Conservation (phyloP, 2,113 vertebrate genomes). For the Tympanuchus pallidicinctus region DNA sequence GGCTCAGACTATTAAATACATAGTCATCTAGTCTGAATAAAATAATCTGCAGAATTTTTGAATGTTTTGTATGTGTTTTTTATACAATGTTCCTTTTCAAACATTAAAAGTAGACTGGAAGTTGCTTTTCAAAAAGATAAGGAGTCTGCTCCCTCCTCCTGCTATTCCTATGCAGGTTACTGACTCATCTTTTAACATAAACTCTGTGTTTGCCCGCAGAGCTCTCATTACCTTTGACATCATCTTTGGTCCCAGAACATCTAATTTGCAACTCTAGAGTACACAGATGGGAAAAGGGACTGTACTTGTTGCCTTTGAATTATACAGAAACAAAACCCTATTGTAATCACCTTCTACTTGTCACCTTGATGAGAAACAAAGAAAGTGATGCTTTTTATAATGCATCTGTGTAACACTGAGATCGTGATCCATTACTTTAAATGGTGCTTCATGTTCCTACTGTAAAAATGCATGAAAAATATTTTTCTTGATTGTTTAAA, state of each 20-base stretch:
- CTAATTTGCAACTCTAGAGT: slow-evolving; percentile 68
- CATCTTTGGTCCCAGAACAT: slow-evolving; percentile 70
- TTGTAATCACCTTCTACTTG: slow-evolving; percentile 47
- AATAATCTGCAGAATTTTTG: not conserved
- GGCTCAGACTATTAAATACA: not conserved
- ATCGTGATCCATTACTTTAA: slow-evolving; percentile 30
- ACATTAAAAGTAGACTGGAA: not conserved
- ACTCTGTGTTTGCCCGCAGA: slow-evolving; percentile 40
- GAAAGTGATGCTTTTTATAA: slow-evolving; percentile 21
- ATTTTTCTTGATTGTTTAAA: slow-evolving; percentile 10
- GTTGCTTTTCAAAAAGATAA: slow-evolving; percentile 17
- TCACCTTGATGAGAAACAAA: slow-evolving; percentile 14
- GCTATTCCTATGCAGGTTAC: slow-evolving; percentile 66
- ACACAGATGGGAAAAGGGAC: slow-evolving; percentile 34
- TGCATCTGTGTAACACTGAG: slow-evolving; percentile 8
- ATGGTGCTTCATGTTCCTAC: not conserved
- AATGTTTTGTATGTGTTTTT: not conserved
- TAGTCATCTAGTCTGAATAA: not conserved
- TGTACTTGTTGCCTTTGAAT: slow-evolving; percentile 21
- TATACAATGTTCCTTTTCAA: not conserved
- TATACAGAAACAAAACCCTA: slow-evolving; percentile 22
- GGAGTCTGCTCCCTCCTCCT: slow-evolving; percentile 31
- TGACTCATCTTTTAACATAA: slow-evolving; percentile 70
- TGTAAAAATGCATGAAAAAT: slow-evolving; percentile 38
- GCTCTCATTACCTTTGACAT: slow-evolving; percentile 73